A percentile compares a stretch with the other conserved stretches of the same genome.
phyloP scores from a whole-genome alignment of 2,888 invertebrate species.

The Schizotus pectinicornis region DNA sequence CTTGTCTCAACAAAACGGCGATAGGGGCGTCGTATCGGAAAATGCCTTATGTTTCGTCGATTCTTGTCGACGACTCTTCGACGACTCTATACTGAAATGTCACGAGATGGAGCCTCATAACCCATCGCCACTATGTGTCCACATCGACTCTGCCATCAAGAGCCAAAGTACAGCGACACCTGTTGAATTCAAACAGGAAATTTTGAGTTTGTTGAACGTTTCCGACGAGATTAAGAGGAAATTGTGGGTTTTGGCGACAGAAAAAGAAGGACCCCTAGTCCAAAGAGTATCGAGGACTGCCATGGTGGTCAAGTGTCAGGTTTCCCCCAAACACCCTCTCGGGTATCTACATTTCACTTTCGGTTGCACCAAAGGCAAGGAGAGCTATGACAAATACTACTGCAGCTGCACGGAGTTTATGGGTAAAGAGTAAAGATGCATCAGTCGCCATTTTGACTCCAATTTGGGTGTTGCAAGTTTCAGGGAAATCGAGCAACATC shows the following conservation, averaged over 20 bases:
- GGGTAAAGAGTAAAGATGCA: constrained; percentile 31
- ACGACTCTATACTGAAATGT: constrained; percentile 63
- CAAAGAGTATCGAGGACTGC: constrained; percentile 74
- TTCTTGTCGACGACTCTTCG: constrained; percentile 63
- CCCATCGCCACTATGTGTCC: constrained; percentile 57
- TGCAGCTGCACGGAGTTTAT: constrained; percentile 46
- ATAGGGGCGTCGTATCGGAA: constrained; percentile 42
- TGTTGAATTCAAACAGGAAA: constrained; percentile 66
- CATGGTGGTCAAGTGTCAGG: constrained; percentile 74
- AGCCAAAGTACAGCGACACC: constrained; percentile 68
- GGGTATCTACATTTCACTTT: constrained; percentile 75
- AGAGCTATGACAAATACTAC: constrained; percentile 56
- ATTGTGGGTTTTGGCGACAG: constrained; percentile 66
- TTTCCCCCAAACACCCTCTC: constrained; percentile 69
- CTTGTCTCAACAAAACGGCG: constrained; percentile 45
- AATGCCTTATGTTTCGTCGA: constrained; percentile 65
- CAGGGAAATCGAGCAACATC: constrained; percentile 26
- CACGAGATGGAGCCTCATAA: constrained; percentile 55
- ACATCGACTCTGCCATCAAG: constrained; percentile 69
- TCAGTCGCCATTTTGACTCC: not conserved
- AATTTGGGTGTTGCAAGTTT: constrained; percentile 26
- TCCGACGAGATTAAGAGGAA: constrained; percentile 66
- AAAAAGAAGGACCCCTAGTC: constrained; percentile 68
- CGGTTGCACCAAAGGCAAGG: constrained; percentile 60
- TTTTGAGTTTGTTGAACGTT: constrained; percentile 65